These are phyloP conservation scores for Drosophila ercepeae DNA, from an alignment of 1,140 invertebrate genomes.

Conservation along the genomic window DNA sequence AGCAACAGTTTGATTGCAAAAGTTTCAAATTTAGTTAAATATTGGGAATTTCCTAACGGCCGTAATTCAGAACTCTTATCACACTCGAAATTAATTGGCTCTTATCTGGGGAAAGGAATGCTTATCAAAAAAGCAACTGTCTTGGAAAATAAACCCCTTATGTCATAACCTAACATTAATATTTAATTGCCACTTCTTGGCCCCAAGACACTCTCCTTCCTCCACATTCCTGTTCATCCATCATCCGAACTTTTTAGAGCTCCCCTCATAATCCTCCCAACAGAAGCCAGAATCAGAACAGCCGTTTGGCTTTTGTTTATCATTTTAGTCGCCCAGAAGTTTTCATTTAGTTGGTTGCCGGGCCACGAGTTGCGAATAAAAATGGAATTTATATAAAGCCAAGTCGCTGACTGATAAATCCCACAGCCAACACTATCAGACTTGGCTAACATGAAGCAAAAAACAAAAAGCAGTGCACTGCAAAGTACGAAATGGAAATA, in stretches of 20 bases:
- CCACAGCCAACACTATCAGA: slow-evolving; percentile 47
- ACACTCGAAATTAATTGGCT: background rate
- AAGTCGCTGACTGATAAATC: slow-evolving; percentile 50
- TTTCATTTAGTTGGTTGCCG: slow-evolving; percentile 43
- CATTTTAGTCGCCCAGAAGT: slow-evolving; percentile 26
- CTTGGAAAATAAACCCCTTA: background rate
- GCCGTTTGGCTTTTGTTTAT: slow-evolving; percentile 28
- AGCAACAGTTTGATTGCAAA: background rate
- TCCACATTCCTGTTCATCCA: slow-evolving; percentile 7
- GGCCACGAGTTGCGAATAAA: slow-evolving; percentile 41
- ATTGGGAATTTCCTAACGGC: background rate
- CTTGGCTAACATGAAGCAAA: slow-evolving; percentile 14
- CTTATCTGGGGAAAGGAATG: background rate
- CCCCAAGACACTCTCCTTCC: slow-evolving; percentile 9
- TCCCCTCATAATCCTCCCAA: slow-evolving; percentile 13
- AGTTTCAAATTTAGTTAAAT: background rate
- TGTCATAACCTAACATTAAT: slow-evolving; percentile 17
- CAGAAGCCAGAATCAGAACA: slow-evolving; percentile 45
- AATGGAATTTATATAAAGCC: slow-evolving; percentile 46
- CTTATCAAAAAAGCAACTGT: slow-evolving; percentile 11
- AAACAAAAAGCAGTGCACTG: slow-evolving; percentile 3
- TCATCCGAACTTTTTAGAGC: slow-evolving; percentile 23
- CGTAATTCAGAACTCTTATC: slow-evolving; percentile 2
- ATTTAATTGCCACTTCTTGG: slow-evolving; percentile 34
- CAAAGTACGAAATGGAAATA: slow-evolving; percentile 38